Evolutionary conservation across 2,888 invertebrate species (phyloP).

Genomic region (Yponomeuta sedellus): DNA sequence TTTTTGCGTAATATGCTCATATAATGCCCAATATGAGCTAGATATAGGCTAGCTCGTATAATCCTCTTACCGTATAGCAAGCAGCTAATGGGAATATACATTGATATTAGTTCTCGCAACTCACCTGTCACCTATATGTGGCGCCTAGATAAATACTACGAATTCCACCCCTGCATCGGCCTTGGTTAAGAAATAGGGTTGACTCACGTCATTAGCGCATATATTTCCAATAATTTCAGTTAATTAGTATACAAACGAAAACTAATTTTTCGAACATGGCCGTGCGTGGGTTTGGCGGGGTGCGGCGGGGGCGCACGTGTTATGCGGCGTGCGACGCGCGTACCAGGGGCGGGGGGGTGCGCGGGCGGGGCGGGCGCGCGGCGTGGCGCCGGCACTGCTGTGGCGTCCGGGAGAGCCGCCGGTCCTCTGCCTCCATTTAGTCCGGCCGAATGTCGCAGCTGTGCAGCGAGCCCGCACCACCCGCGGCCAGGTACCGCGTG

Average conservation of each 20-base stretch:
- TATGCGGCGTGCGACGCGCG: background rate
- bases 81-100: too few relatives aligned
- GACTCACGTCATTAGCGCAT: too few relatives aligned
- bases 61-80: too few relatives aligned
- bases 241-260: background rate
- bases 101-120: too few relatives aligned
- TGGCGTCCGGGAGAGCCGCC: slow-evolving; percentile 45
- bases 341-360: slow-evolving; percentile 17
- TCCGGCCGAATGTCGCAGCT: slow-evolving; percentile 38
- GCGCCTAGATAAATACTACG: too few relatives aligned
- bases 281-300: background rate
- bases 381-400: slow-evolving; percentile 36
- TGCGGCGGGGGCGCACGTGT: slow-evolving; percentile 7
- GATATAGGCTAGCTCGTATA: too few relatives aligned
- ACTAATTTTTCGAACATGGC: background rate
- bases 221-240: too few relatives aligned
- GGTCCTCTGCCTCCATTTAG: slow-evolving; percentile 55
- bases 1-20: too few relatives aligned
- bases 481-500: slow-evolving; percentile 29
- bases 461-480: slow-evolving; percentile 47
- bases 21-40: too few relatives aligned
- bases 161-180: too few relatives aligned
- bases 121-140: too few relatives aligned
- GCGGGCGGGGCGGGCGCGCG: slow-evolving; percentile 33
- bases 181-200: too few relatives aligned